Evolutionary conservation across 2,888 invertebrate species (phyloP), one percentile per base, ranked within the genome.

Genomic region (Coenonympha arcania): DNA sequence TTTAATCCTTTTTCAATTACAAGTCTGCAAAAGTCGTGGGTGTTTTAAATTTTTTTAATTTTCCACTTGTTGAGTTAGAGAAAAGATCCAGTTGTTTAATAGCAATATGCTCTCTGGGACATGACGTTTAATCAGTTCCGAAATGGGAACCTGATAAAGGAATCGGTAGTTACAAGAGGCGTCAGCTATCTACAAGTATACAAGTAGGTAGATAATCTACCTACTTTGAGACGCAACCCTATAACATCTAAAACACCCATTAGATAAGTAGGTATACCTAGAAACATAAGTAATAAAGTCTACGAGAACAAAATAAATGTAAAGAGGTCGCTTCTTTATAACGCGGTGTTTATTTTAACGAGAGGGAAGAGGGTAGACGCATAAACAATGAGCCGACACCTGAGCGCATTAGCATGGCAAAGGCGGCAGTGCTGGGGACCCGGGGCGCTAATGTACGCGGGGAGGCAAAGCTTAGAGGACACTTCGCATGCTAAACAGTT

Each of bases 371-470:
- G 18, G 11, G n/a, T 1, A 4, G 9, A 4, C 22, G 22, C 8
- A 24, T 20, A 20, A n/a, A 3, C 36, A 11, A 20, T 6, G 39
- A 15, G 15, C 24, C 39, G 39, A 8, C 39, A 24, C 15, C 16
- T 24, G 24, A 9, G 15, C 31, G 34, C 39, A 39, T 39, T 39
- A 22, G 24, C 39, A 39, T 39, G 15, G 24, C 39, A 39, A 39
- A 39, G 39, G 39, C 1, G 9, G 4, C 22, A 1, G 36, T 8
- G 34, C 34, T 13, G 31, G 6, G 39, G 9, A 13, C 13, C 13
- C 13, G n/a, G 24, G 24, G 24, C 24, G 30, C 13, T 13, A 4
- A 6, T 2, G 4, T 15, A 8, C 8, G 13, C 2, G 24, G 6
- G 6, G 6, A 8, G 31, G 6, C 16, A 15, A 5, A 15, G 13